Conservation (phyloP, 1,140 invertebrate genomes). For the Drosophila athabasca region DNA sequence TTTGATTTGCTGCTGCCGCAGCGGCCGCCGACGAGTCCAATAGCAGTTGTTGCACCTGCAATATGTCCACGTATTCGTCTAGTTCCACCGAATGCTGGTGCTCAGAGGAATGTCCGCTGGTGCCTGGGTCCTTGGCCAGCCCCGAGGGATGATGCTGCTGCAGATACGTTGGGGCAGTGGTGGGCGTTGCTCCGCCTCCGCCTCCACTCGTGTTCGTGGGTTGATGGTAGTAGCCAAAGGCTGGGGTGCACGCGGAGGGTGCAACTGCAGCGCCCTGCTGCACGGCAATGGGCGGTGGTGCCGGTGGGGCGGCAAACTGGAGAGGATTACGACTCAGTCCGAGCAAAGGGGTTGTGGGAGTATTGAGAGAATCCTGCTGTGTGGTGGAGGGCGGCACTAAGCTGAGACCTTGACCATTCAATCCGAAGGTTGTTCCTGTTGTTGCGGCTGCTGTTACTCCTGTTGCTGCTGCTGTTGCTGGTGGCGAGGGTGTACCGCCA, state of each 20-base stretch:
- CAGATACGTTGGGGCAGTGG: conserved; percentile 2
- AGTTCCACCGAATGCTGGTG: conserved; percentile 37
- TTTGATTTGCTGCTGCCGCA: conserved; percentile 42
- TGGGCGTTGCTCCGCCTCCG: conserved; percentile 2
- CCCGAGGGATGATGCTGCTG: conserved; percentile 19
- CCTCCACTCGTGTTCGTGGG: conserved; percentile 7
- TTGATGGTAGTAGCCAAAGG: conserved; percentile 61
- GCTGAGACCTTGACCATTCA: conserved; percentile 27
- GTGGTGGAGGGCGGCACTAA: conserved; percentile 41
- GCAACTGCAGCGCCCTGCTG: conserved; percentile 1
- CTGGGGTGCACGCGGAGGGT: conserved; percentile 17
- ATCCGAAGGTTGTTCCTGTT: not conserved
- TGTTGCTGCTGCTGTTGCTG: conserved; percentile 14
- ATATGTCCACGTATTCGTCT: conserved; percentile 85
- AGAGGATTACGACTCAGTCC: conserved; percentile 68
- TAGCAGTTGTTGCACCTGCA: conserved; percentile 85
- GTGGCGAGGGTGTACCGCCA: conserved; percentile 44
- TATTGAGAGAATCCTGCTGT: conserved; percentile 73
- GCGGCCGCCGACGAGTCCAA: conserved; percentile 83
- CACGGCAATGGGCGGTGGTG: conserved; percentile 49
- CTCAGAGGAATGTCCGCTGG: not conserved
- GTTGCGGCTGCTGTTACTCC: conserved; percentile 8
- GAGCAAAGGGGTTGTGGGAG: conserved; percentile 69
- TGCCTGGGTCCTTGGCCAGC: conserved; percentile 2
- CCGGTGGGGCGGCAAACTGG: conserved; percentile 66